Percentiles rank a stretch among this genome's conserved stretches.
phyloP scores from a whole-genome alignment of 1,140 invertebrate genomes.

The Paracyclopina nana region DNA sequence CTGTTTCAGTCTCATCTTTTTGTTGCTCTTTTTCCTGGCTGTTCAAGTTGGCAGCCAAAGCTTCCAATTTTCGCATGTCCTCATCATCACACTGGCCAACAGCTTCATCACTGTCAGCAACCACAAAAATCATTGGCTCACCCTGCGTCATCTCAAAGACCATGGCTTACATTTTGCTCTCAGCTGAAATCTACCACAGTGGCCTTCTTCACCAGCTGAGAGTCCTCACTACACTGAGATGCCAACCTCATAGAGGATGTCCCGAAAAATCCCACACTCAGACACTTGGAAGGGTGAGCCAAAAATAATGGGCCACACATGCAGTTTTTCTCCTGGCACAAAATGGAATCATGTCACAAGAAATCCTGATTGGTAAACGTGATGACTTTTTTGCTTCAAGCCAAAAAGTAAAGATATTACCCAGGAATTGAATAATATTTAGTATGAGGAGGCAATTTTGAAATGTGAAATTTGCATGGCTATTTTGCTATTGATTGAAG shows the following conservation, averaged over 20 bases:
- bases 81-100: conserved; percentile 4
- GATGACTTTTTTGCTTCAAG: too few relatives aligned
- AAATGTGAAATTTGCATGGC: too few relatives aligned
- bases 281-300: neutral
- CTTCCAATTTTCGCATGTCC: neutral
- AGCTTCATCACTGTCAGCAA: neutral
- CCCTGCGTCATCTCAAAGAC: neutral
- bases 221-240: neutral
- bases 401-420: too few relatives aligned
- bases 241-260: too few relatives aligned
- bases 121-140: neutral
- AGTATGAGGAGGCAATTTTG: too few relatives aligned
- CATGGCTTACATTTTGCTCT: neutral
- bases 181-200: neutral
- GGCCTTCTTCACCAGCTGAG: neutral
- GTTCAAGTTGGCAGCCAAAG: neutral
- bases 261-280: too few relatives aligned
- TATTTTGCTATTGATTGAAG: too few relatives aligned
- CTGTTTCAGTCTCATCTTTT: neutral
- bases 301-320: neutral
- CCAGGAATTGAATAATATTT: too few relatives aligned
- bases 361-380: too few relatives aligned
- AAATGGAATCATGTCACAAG: neutral
- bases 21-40: neutral
- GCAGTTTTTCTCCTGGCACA: neutral